Percentiles rank a stretch among this genome's conserved stretches.
These are phyloP conservation scores for Miichthys miiuy DNA, from an alignment of 2,797 vertebrate genomes.

Conservation along the genomic window DNA sequence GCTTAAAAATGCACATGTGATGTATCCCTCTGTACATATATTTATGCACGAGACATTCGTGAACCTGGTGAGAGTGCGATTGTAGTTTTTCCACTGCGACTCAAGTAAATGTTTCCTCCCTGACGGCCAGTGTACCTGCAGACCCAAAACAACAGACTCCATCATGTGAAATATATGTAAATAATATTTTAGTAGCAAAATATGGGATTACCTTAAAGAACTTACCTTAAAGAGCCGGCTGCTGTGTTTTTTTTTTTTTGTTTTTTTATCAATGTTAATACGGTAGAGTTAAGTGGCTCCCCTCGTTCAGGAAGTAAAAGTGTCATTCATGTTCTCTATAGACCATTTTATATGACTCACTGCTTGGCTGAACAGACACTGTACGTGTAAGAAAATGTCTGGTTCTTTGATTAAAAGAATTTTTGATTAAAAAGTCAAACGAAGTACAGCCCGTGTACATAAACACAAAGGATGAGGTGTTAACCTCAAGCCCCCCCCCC, in stretches of 20 bases:
- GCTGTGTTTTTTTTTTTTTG: background rate
- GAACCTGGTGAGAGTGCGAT: background rate
- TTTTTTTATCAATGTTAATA: background rate
- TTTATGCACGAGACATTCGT: constrained; percentile 14
- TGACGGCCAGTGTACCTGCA: background rate
- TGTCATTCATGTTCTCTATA: background rate
- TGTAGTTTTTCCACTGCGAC: background rate
- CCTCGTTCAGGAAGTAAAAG: background rate
- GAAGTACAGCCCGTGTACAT: background rate
- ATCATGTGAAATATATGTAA: background rate
- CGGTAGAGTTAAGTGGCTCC: background rate
- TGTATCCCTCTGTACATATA: constrained; percentile 12
- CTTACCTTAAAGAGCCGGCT: no score
- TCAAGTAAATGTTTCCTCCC: background rate
- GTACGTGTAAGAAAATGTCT: background rate
- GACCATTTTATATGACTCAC: background rate
- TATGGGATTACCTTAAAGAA: background rate
- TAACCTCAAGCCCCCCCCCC: no score
- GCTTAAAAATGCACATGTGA: constrained; percentile 35
- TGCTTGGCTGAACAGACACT: background rate
- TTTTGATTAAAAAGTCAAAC: no score
- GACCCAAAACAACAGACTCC: no score
- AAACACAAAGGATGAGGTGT: no score
- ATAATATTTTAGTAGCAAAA: background rate
- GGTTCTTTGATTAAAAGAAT: background rate